Evolutionary conservation across 2,888 invertebrate genomes (phyloP).

Genomic region (Philaethria dido): DNA sequence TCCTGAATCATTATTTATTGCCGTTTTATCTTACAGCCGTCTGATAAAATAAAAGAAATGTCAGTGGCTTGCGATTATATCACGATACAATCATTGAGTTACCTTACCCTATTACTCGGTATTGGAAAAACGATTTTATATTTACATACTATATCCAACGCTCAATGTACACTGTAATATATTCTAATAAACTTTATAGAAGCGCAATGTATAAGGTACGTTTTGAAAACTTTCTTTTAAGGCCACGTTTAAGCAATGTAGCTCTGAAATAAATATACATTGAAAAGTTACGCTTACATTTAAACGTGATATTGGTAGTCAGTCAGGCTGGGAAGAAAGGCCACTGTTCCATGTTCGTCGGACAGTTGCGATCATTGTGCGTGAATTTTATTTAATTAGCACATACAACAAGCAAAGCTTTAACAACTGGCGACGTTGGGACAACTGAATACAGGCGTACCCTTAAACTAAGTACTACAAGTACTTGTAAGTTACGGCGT

Average conservation of each 20-base stretch:
- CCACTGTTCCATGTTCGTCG: slow-evolving; percentile 58
- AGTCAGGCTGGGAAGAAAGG: slow-evolving; percentile 70
- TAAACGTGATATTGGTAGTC: slow-evolving; percentile 71
- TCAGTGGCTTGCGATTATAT: slow-evolving; percentile 80
- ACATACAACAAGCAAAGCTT: slow-evolving; percentile 69
- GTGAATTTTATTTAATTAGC: slow-evolving; percentile 76
- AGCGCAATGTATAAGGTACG: slow-evolving; percentile 46
- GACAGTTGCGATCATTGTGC: slow-evolving; percentile 78
- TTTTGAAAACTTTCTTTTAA: background rate
- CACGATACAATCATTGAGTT: slow-evolving; percentile 74
- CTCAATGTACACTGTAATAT: slow-evolving; percentile 27
- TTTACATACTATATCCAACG: background rate
- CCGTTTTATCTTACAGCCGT: slow-evolving; percentile 77
- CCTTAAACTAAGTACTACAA: slow-evolving; percentile 45
- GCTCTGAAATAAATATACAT: slow-evolving; percentile 68
- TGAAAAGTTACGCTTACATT: slow-evolving; percentile 66
- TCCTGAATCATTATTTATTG: slow-evolving; percentile 78
- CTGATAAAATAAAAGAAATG: slow-evolving; percentile 81
- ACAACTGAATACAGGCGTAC: slow-evolving; percentile 54
- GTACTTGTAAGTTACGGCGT: slow-evolving; percentile 45
- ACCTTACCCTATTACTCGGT: slow-evolving; percentile 55
- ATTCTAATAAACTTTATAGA: background rate
- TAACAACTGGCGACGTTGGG: slow-evolving; percentile 66
- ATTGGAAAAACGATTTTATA: slow-evolving; percentile 41
- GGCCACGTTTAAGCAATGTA: slow-evolving; percentile 38